These are phyloP conservation scores for Hypsopygia costalis DNA, from an alignment of 2,888 invertebrate species.

Conservation along the genomic window DNA sequence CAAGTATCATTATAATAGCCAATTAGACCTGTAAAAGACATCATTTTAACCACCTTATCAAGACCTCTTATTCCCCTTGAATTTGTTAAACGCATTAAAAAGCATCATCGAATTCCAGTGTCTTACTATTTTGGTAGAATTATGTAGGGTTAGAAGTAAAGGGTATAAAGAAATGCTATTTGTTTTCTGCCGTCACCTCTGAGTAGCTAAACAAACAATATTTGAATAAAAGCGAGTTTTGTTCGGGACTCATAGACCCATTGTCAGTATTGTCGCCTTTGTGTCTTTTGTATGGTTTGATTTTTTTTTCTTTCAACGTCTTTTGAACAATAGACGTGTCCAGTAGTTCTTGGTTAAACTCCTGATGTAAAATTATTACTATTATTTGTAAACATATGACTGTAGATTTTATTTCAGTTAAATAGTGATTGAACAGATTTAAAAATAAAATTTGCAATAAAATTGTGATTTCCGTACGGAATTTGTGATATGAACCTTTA, in stretches of 20 bases:
- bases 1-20: slow-evolving; percentile 76
- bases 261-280: slow-evolving; percentile 72
- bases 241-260: slow-evolving; percentile 60
- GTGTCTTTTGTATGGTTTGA: slow-evolving; percentile 38
- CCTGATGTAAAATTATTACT: slow-evolving; percentile 19
- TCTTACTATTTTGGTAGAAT: slow-evolving; percentile 30
- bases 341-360: slow-evolving; percentile 31
- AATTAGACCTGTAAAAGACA: slow-evolving; percentile 69
- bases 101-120: neutral
- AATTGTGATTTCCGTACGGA: no score
- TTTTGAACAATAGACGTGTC: slow-evolving; percentile 49
- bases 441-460: no score
- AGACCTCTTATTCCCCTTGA: slow-evolving; percentile 22
- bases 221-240: slow-evolving; percentile 66
- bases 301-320: slow-evolving; percentile 39
- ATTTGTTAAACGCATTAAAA: neutral
- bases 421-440: no score
- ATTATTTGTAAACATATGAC: no score
- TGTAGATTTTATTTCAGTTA: no score
- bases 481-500: no score
- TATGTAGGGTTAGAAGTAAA: slow-evolving; percentile 51
- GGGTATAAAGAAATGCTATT: slow-evolving; percentile 55
- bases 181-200: slow-evolving; percentile 73
- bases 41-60: slow-evolving; percentile 25
- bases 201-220: slow-evolving; percentile 73